Percentiles rank a stretch among this genome's conserved stretches.
Conservation (phyloP, 2,113 vertebrate species). For the Rhinoderma darwinii region DNA sequence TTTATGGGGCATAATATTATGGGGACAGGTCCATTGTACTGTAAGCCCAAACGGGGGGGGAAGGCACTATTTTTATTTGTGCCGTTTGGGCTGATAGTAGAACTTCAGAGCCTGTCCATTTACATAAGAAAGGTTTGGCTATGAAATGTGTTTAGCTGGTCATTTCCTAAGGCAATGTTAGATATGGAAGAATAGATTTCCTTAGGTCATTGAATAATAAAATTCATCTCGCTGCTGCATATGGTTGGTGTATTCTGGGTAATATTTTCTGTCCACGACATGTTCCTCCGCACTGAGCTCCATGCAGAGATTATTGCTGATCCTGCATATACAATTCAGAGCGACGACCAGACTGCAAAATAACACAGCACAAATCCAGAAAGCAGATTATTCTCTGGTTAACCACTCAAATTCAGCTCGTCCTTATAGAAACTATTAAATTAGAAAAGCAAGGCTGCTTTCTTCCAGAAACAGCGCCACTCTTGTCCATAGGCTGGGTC, state of each 20-base stretch:
- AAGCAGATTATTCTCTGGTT: neutral
- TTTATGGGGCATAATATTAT: too few species aligned
- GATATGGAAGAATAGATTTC: neutral
- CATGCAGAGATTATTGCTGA: neutral
- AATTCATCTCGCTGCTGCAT: neutral
- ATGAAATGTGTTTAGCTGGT: neutral
- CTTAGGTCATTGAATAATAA: neutral
- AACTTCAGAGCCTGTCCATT: too few species aligned
- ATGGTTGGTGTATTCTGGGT: neutral
- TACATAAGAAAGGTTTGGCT: too few species aligned
- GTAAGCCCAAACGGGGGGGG: too few species aligned
- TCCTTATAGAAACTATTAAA: too few species aligned
- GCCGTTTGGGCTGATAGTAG: too few species aligned
- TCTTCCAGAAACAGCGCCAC: neutral
- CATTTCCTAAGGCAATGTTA: neutral
- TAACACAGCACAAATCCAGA: neutral
- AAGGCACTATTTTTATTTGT: too few species aligned
- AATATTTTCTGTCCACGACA: neutral
- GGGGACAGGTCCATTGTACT: too few species aligned
- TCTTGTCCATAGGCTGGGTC: too few species aligned
- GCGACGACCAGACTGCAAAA: neutral
- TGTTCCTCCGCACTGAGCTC: neutral
- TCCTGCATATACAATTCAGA: neutral
- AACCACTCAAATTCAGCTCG: too few species aligned
- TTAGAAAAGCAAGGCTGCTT: too few species aligned